Evolutionary conservation across 2,113 vertebrate genomes (phyloP).

Genomic region (Eupsittula cactorum): DNA sequence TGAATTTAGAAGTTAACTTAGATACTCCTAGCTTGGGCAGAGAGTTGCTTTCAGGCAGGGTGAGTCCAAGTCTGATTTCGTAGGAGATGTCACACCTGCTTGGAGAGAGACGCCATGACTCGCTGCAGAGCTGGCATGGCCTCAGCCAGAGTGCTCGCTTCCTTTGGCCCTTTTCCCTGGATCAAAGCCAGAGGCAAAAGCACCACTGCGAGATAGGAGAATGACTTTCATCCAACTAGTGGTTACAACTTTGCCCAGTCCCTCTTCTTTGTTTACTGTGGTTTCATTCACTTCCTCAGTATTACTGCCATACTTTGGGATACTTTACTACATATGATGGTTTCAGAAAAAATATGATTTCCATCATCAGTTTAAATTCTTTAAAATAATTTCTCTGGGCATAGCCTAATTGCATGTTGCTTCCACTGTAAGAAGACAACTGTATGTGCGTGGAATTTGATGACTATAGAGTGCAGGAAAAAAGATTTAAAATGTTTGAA

Average conservation of each 20-base stretch:
- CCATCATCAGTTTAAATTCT: not conserved
- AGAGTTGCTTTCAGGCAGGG: slow-evolving; percentile 71
- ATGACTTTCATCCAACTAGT: not conserved
- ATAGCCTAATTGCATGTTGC: not conserved
- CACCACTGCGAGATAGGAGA: not conserved
- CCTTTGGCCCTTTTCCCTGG: slow-evolving; percentile 32
- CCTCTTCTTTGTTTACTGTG: not conserved
- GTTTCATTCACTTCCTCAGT: not conserved
- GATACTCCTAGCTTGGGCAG: slow-evolving; percentile 70
- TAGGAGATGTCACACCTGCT: slow-evolving; percentile 62
- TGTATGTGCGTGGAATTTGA: not conserved
- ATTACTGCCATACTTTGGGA: not conserved
- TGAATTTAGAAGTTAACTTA: slow-evolving; percentile 71
- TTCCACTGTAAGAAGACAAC: not conserved
- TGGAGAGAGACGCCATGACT: slow-evolving; percentile 75
- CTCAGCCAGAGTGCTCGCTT: not conserved
- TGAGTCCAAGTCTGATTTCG: slow-evolving; percentile 51
- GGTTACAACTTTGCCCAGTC: not conserved
- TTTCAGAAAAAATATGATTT: not conserved
- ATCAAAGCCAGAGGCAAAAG: slow-evolving; percentile 7
- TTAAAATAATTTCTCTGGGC: not conserved
- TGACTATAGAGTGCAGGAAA: not conserved
- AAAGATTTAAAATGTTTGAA: not conserved
- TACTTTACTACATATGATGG: not conserved
- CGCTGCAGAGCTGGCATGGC: slow-evolving; percentile 22